These are phyloP conservation scores for Portevinia maculata DNA, from an alignment of 2,888 invertebrate species.

Conservation along the genomic window DNA sequence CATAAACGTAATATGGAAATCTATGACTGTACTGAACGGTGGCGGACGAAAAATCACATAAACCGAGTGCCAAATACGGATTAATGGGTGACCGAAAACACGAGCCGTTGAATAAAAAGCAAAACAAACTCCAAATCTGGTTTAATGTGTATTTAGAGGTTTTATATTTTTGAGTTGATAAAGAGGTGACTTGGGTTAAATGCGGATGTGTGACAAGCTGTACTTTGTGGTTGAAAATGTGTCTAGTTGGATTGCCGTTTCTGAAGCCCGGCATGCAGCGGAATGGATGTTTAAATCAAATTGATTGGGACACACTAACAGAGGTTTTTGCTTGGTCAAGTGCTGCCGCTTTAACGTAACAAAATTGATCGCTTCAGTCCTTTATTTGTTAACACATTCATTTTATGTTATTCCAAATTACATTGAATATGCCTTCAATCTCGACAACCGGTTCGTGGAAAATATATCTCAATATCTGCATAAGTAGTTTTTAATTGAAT, in stretches of 20 bases:
- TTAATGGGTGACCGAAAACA: slow-evolving; percentile 35
- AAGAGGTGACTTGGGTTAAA: slow-evolving; percentile 52
- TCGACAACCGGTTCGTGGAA: too few species aligned
- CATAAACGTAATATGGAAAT: slow-evolving; percentile 10
- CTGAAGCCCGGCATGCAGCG: too few species aligned
- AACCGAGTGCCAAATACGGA: slow-evolving; percentile 38
- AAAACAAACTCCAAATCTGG: slow-evolving; percentile 41
- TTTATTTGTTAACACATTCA: too few species aligned
- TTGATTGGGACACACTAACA: too few species aligned
- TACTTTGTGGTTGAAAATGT: slow-evolving; percentile 29
- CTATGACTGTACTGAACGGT: slow-evolving; percentile 18
- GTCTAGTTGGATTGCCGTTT: background rate
- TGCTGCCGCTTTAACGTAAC: too few species aligned
- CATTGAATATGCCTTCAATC: too few species aligned
- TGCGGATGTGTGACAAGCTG: slow-evolving; percentile 28
- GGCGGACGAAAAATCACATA: slow-evolving; percentile 13
- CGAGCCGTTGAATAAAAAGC: slow-evolving; percentile 36
- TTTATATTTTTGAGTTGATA: slow-evolving; percentile 48
- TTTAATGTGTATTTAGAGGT: slow-evolving; percentile 16
- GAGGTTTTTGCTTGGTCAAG: too few species aligned
- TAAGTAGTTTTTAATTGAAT: too few species aligned
- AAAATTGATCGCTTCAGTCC: too few species aligned
- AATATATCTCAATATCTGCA: too few species aligned
- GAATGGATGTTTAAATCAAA: too few species aligned
- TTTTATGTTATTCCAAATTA: too few species aligned